Percentiles rank a stretch among this genome's conserved stretches.
phyloP scores from a whole-genome alignment of 2,113 vertebrate genomes.

The Urocitellus parryii region DNA sequence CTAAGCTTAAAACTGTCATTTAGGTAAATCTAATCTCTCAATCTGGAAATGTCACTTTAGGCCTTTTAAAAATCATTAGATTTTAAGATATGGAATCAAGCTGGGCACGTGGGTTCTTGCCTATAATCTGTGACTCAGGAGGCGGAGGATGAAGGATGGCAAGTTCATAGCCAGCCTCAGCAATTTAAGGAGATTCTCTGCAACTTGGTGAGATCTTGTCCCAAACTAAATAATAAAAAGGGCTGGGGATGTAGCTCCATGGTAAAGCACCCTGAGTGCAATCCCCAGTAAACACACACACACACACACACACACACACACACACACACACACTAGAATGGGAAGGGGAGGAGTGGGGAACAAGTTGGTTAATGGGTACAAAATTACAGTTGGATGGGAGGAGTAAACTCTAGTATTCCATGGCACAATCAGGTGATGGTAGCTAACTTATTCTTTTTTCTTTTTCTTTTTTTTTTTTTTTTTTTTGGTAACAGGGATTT shows the following conservation, averaged over 20 bases:
- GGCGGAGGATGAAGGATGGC: too few relatives aligned
- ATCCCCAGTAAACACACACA: not conserved
- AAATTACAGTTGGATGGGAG: not conserved
- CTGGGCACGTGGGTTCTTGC: too few relatives aligned
- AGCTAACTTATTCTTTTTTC: not conserved
- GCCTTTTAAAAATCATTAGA: conserved; percentile 41
- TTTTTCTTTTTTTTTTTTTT: not conserved
- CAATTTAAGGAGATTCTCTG: too few relatives aligned
- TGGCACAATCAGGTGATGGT: not conserved
- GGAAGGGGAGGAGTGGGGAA: not conserved
- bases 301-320: too few relatives aligned
- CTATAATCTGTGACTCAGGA: not conserved
- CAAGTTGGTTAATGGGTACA: too few relatives aligned
- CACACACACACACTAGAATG: too few relatives aligned
- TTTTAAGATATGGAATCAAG: not conserved
- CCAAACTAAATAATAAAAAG: too few relatives aligned
- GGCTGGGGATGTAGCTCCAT: not conserved
- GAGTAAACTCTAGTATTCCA: not conserved
- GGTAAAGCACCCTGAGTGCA: not conserved
- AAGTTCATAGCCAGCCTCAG: too few relatives aligned
- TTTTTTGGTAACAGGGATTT: too few relatives aligned
- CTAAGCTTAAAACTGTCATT: not conserved
- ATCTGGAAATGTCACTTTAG: conserved; percentile 9
- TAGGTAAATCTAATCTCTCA: conserved; percentile 25
- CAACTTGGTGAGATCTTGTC: too few relatives aligned